Evolutionary conservation across 2,888 invertebrate genomes (phyloP).

Genomic region (Mesorhabditis sp.): DNA sequence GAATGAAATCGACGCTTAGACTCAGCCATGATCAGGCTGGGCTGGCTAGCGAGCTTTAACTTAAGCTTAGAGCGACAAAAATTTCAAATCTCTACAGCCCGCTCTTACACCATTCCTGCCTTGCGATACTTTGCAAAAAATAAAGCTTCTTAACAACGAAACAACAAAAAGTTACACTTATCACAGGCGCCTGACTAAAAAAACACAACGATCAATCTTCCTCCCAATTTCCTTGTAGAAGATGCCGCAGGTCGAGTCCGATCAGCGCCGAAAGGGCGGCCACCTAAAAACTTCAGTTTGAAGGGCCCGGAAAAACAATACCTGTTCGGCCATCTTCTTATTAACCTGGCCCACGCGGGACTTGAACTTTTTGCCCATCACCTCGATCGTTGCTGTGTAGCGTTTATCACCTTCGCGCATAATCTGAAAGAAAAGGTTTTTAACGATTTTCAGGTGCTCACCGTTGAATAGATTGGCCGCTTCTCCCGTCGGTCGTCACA

Average conservation of each 20-base stretch:
- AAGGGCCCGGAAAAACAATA: background rate
- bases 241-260: conserved; percentile 35
- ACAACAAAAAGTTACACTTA: too few species aligned
- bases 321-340: conserved; percentile 54
- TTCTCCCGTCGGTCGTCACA: conserved; percentile 29
- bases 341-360: conserved; percentile 52
- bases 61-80: too few species aligned
- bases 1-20: too few species aligned
- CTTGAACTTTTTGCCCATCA: conserved; percentile 34
- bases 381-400: conserved; percentile 30
- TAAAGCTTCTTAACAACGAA: too few species aligned
- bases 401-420: conserved; percentile 34
- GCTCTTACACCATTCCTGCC: too few species aligned
- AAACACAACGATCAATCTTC: conserved; percentile 12
- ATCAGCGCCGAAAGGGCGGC: conserved; percentile 43
- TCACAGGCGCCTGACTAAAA: too few species aligned
- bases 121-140: too few species aligned
- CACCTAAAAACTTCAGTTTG: conserved; percentile 21
- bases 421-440: conserved; percentile 16
- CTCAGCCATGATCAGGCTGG: too few species aligned
- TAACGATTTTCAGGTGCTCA: conserved; percentile 13
- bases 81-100: too few species aligned
- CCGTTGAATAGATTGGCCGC: conserved; percentile 37
- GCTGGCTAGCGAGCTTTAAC: too few species aligned
- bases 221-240: conserved; percentile 41